Percentiles rank a stretch among this genome's conserved stretches.
Conservation (phyloP, 2,888 invertebrate genomes). For the Tubulanus polymorphus region DNA sequence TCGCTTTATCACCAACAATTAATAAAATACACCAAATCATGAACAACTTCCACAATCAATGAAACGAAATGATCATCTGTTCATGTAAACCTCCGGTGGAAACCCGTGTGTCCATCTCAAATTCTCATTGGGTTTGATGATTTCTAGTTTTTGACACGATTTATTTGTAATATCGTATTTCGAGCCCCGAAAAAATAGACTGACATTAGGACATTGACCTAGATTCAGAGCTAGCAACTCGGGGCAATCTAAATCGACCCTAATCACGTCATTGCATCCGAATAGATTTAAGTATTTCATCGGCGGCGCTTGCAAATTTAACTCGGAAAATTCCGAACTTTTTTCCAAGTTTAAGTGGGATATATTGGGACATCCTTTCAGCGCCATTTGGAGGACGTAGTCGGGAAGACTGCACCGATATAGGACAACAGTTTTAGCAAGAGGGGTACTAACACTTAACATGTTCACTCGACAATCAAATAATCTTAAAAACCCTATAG, state of each 20-base stretch:
- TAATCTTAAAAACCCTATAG: conserved; percentile 33
- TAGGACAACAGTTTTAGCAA: conserved; percentile 32
- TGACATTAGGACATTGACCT: conserved; percentile 33
- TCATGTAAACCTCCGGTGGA: conserved; percentile 24
- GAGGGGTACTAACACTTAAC: conserved; percentile 30
- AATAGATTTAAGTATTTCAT: conserved; percentile 35
- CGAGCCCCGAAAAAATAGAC: conserved; percentile 26
- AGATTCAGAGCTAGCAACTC: conserved; percentile 32
- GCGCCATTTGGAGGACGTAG: conserved; percentile 36
- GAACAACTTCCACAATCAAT: not conserved
- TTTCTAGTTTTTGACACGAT: conserved; percentile 20
- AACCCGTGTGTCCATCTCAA: conserved; percentile 34
- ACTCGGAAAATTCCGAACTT: conserved; percentile 26
- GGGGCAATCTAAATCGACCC: conserved; percentile 30
- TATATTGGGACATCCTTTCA: conserved; percentile 34
- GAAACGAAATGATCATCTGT: not conserved
- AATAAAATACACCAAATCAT: too few relatives aligned
- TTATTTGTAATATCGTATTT: conserved; percentile 25
- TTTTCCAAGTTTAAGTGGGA: conserved; percentile 36
- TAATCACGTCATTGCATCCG: conserved; percentile 29
- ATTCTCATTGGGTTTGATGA: conserved; percentile 25
- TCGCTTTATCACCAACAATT: too few relatives aligned
- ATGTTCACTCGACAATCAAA: conserved; percentile 37
- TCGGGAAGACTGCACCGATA: conserved; percentile 35
- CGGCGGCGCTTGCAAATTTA: conserved; percentile 24